Conservation (phyloP, 2,797 vertebrate genomes). For the Sebastiscus albofasciatus region DNA sequence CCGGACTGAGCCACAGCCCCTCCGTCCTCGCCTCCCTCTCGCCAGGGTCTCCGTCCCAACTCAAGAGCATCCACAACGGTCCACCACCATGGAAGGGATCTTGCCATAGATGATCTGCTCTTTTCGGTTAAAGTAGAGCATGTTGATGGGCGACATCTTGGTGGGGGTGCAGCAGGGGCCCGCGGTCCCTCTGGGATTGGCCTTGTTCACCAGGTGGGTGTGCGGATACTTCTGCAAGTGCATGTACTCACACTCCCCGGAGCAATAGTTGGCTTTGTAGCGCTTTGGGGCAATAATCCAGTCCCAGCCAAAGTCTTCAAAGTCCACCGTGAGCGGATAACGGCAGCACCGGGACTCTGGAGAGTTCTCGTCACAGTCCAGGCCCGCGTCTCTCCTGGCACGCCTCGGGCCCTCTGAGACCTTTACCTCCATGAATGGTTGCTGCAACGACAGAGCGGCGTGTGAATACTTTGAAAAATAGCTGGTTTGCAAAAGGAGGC, state of each 20-base stretch:
- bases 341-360: slow-evolving; percentile 94
- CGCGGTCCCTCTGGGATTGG: slow-evolving; percentile 91
- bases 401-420: slow-evolving; percentile 91
- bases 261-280: slow-evolving; percentile 98
- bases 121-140: slow-evolving; percentile 96
- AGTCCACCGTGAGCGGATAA: slow-evolving; percentile 96
- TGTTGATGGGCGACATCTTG: slow-evolving; percentile 98
- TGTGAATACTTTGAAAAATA: slow-evolving; percentile 13
- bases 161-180: slow-evolving; percentile 97
- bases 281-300: slow-evolving; percentile 98
- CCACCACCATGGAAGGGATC: slow-evolving; percentile 97
- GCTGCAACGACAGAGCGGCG: slow-evolving; percentile 76
- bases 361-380: slow-evolving; percentile 95
- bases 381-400: slow-evolving; percentile 89
- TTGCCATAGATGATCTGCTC: slow-evolving; percentile 98
- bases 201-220: slow-evolving; percentile 95
- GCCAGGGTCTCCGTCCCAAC: slow-evolving; percentile 25
- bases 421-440: slow-evolving; percentile 97
- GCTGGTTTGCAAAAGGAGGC: background rate
- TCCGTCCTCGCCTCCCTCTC: slow-evolving; percentile 22
- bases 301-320: slow-evolving; percentile 96
- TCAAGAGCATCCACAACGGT: slow-evolving; percentile 97
- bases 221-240: slow-evolving; percentile 97
- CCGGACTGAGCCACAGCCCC: slow-evolving; percentile 35
- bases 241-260: slow-evolving; percentile 96